phyloP scores from a whole-genome alignment of 2,113 vertebrate species.

The Sinocyclocheilus anophthalmus region DNA sequence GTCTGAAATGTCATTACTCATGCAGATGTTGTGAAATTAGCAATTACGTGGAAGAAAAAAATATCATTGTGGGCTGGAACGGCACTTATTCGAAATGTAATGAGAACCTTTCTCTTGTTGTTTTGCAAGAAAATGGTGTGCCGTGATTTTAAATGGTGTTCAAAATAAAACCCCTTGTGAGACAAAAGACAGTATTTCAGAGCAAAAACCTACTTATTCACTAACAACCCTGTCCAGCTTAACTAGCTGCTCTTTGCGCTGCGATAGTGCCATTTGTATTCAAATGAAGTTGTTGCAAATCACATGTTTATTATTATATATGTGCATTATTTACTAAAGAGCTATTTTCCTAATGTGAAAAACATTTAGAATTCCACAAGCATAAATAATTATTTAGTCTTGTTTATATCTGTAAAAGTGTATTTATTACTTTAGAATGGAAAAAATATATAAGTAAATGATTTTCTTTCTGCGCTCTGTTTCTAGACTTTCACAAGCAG shows the following conservation, averaged over 20 bases:
- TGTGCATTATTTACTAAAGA: too few relatives aligned
- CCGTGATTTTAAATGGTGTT: background rate
- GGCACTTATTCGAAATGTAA: slow-evolving; percentile 63
- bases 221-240: background rate
- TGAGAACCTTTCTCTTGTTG: slow-evolving; percentile 30
- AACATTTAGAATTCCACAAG: background rate
- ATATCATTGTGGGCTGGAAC: slow-evolving; percentile 59
- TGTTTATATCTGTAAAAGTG: too few relatives aligned
- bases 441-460: too few relatives aligned
- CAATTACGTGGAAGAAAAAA: slow-evolving; percentile 64
- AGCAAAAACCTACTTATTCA: background rate
- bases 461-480: too few relatives aligned
- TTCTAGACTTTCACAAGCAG: background rate
- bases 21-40: slow-evolving; percentile 68
- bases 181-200: background rate
- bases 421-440: too few relatives aligned
- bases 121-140: background rate
- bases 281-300: too few relatives aligned
- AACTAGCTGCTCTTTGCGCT: too few relatives aligned
- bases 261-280: too few relatives aligned
- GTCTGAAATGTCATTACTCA: slow-evolving; percentile 65
- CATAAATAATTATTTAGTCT: background rate
- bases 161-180: background rate
- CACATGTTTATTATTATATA: too few relatives aligned
- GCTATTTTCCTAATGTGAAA: too few relatives aligned